Evolutionary conservation across 2,113 vertebrate species (phyloP), one percentile per base, ranked within the genome.

Genomic region (Zosterops hypoxanthus): DNA sequence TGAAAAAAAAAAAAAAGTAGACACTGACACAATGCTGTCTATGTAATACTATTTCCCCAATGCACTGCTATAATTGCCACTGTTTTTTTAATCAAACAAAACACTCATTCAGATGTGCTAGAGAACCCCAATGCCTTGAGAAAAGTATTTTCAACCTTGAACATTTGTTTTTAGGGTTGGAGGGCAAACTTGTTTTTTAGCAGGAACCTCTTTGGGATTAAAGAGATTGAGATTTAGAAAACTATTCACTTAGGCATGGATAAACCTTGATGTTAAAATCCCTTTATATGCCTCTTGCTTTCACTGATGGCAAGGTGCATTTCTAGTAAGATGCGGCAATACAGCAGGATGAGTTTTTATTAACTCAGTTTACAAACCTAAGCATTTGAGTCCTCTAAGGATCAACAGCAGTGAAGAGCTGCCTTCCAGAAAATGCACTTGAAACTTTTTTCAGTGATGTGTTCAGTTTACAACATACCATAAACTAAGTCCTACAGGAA

Each of bases 221-320:
- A 95, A 76, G 33, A 89, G 60, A 91, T 12, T 63, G 44, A 77
- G 46, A 95, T 95, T 93, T 86, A 95, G 53, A 29, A 91, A 94
- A 29, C 68, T 41, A 79, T 8, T 5, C 14, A 23, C 33, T 73
- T 84, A 94, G 69, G 60, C 41, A 63, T 22, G 15, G 53, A 60
- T 88, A 87, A 90, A 68, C 24, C 36, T 72, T 69, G 49, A 63
- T 92, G 95, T 97, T 91, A 91, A 92, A 89, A 96, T 94, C 95
- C 82, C 34, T 33, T 83, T 34, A 50, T 39, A 53, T 86, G 95
- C 96, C 86, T 65, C 65, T 87, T 90, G 61, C 77, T 90, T 96
- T 94, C 68, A 64, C 23, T 92, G 61, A 86, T 87, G 76, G 61
- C 60, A 64, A 64, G 65, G 14, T 9, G 3, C 52, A 76, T 88